Evolutionary conservation across 1,140 invertebrate species (phyloP).

Genomic region (Pachypsylla venusta): DNA sequence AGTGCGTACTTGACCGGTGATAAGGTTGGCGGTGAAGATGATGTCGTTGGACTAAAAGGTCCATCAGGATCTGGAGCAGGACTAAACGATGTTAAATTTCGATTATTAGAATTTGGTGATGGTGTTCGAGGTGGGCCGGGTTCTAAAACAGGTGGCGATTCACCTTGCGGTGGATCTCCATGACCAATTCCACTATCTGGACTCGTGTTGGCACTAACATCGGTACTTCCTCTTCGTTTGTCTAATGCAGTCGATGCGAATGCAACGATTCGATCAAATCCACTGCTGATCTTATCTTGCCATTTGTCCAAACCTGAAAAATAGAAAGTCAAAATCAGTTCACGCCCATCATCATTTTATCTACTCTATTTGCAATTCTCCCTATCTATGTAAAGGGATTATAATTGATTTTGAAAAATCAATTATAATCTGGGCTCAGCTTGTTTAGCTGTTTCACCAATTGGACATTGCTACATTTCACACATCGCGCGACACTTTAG

Average conservation of each 20-base stretch:
- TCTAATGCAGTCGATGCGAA: constrained; percentile 73
- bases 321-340: too few relatives aligned
- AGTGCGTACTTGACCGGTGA: constrained; percentile 26
- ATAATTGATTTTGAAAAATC: too few relatives aligned
- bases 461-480: too few relatives aligned
- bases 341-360: too few relatives aligned
- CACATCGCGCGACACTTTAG: too few relatives aligned
- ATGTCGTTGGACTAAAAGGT: constrained; percentile 31
- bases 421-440: too few relatives aligned
- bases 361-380: too few relatives aligned
- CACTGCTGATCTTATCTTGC: constrained; percentile 71
- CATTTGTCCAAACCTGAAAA: too few relatives aligned
- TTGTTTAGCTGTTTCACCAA: too few relatives aligned
- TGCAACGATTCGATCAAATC: constrained; percentile 71
- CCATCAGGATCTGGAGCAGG: constrained; percentile 26
- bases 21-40: constrained; percentile 23
- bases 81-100: constrained; percentile 24
- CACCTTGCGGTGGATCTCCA: constrained; percentile 35
- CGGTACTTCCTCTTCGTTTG: constrained; percentile 57
- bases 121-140: constrained; percentile 48
- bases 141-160: constrained; percentile 35
- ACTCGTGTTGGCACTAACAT: constrained; percentile 54
- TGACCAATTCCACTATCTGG: constrained; percentile 63
- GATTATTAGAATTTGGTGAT: constrained; percentile 43
- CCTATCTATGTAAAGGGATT: too few relatives aligned